phyloP scores from a whole-genome alignment of 2,113 vertebrate genomes.

The Aleadryas rufinucha region DNA sequence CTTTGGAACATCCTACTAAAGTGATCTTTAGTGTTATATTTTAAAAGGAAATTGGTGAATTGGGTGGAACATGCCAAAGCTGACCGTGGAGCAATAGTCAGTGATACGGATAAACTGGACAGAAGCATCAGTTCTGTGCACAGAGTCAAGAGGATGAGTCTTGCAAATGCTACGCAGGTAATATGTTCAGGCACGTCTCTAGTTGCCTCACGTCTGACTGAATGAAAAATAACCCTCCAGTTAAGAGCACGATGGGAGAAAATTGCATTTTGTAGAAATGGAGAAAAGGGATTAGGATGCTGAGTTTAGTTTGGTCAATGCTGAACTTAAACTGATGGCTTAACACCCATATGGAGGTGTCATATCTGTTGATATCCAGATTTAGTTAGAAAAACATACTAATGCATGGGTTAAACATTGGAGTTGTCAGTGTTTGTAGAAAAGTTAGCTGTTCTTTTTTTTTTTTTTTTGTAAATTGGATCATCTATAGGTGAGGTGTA shows the following conservation, averaged over 20 bases:
- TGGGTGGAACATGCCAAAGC: neutral
- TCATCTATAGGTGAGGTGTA: neutral
- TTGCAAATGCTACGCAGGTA: neutral
- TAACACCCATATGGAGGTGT: neutral
- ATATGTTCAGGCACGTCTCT: neutral
- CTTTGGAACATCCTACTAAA: neutral
- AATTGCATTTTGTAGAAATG: neutral
- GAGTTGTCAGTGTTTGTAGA: neutral
- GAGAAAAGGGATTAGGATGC: neutral
- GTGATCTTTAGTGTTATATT: constrained; percentile 4
- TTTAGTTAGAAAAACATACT: neutral
- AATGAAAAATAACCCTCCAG: neutral
- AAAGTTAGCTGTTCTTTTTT: neutral
- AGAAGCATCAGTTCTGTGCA: neutral
- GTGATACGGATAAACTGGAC: neutral
- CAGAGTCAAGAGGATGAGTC: neutral
- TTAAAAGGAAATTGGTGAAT: neutral
- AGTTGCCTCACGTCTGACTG: neutral
- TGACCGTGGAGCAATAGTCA: neutral
- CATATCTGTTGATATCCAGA: neutral
- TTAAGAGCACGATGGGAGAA: neutral
- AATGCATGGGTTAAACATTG: neutral
- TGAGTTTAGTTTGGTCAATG: neutral
- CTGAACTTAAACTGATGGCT: neutral
- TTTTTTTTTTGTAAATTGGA: neutral